Evolutionary conservation across 2,888 invertebrate genomes (phyloP).

Genomic region (Cheilosia urbana): DNA sequence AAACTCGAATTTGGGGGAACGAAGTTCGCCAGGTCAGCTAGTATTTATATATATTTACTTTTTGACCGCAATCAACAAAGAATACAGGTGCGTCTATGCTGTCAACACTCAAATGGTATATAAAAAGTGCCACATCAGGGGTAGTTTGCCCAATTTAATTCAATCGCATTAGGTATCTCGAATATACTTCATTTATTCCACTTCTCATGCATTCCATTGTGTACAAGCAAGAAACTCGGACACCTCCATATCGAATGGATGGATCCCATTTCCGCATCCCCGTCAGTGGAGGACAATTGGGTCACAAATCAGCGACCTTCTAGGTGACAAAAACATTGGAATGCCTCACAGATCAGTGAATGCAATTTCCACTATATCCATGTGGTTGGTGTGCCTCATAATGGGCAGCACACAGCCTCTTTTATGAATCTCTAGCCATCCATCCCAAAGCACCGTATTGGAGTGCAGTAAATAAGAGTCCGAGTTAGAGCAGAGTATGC

Average conservation of each 20-base stretch:
- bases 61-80: too few species aligned
- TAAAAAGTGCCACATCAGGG: not conserved
- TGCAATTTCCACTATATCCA: constrained; percentile 11
- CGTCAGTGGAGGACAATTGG: constrained; percentile 36
- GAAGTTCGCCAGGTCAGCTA: too few species aligned
- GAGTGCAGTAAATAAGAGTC: constrained; percentile 42
- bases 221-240: constrained; percentile 1
- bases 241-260: not conserved
- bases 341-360: constrained; percentile 41
- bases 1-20: too few species aligned
- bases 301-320: constrained; percentile 61
- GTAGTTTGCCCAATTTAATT: not conserved
- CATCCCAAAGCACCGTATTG: constrained; percentile 33
- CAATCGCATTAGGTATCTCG: not conserved
- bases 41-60: too few species aligned
- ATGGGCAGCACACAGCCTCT: constrained; percentile 28
- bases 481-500: constrained; percentile 15
- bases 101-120: too few species aligned
- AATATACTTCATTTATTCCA: not conserved
- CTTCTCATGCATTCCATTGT: not conserved
- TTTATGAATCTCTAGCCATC: constrained; percentile 34
- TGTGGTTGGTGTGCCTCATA: constrained; percentile 22
- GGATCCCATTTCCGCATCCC: constrained; percentile 43
- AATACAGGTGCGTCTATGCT: too few species aligned
- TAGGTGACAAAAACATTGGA: constrained; percentile 51